Percentiles rank a stretch among this genome's conserved stretches.
Conservation (phyloP, 2,797 vertebrate genomes). For the Sebastes iracundus region DNA sequence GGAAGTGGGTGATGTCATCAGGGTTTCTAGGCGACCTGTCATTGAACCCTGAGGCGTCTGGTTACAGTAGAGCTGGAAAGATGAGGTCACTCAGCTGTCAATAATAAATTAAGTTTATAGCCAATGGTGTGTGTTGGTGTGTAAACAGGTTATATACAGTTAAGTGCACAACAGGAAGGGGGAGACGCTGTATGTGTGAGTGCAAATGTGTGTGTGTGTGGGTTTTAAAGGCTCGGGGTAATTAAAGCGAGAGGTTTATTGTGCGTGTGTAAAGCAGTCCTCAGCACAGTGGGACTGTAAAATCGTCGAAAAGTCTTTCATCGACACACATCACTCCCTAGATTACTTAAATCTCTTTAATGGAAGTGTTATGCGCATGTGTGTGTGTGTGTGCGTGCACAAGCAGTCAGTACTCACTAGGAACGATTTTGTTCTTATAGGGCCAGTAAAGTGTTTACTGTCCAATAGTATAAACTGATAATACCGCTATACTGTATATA, state of each 20-base stretch:
- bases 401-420: not conserved
- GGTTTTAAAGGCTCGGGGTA: conserved; percentile 30
- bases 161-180: conserved; percentile 30
- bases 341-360: conserved; percentile 52
- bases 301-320: conserved; percentile 20
- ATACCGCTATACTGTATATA: not conserved
- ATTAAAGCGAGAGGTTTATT: conserved; percentile 65
- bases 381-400: too few relatives aligned
- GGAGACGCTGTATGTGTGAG: not conserved
- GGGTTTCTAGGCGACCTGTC: conserved; percentile 51
- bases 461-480: not conserved
- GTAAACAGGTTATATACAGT: conserved; percentile 30
- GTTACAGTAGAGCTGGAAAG: conserved; percentile 51
- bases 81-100: conserved; percentile 59
- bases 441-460: not conserved
- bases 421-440: not conserved
- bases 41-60: conserved; percentile 56
- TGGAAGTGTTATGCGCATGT: not conserved
- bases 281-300: conserved; percentile 44
- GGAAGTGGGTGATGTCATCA: conserved; percentile 28
- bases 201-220: not conserved
- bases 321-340: conserved; percentile 25
- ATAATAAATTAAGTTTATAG: conserved; percentile 60
- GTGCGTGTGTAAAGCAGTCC: conserved; percentile 33
- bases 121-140: conserved; percentile 50